Base-by-base conservation (phyloP, 2,888 invertebrate genomes). In the Platycheirus rosarum region DNA sequence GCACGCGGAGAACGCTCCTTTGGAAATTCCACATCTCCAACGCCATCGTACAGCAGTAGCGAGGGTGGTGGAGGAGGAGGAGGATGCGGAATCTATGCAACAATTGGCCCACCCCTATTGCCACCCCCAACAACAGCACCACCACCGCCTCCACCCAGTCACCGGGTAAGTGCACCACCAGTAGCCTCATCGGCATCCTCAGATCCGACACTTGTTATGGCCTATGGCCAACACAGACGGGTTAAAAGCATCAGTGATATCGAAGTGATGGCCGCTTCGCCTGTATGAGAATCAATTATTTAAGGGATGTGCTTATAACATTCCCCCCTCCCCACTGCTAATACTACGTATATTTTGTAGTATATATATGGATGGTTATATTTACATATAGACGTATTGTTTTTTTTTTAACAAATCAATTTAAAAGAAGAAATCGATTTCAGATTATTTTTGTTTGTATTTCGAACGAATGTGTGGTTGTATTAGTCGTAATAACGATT, bases 21-120 rank as follows among this genome's bases (percentile, higher is more conserved):
- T 75, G 90, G 90, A 80, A 90, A 89, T 87, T 90, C 91, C 87
- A 90, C 90, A 87, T 91, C 91, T 85, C 91, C 91, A 86, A 91
- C 91, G 85, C 90, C 91, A 86, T 91, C 91, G 87, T 91, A 90
- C 86, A 90, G 90, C 86, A 90, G 90, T 86, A 90, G 90, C 84
- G 87, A 87, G 85, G 90, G 90, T 78, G 90, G 89, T 78, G 90
- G 90, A 87, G 89, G 90, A n/a, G 87, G 87, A 85, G 90, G 90
- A 77, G 90, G 89, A 79, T 89, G 90, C 86, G 89, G 90, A 86
- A 89, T 90, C 85, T 91, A 91, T 86, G 89, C 90, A 86, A 90
- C 90, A 85, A 88, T 90, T 88, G 90, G 90, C 66, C 85, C 86
- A n/a, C 84, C 84, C 44, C 75, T 85, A 20, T 87, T 87, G 18